These are phyloP conservation scores for Mustelus asterias DNA, from an alignment of 2,113 vertebrate species.

Conservation along the genomic window DNA sequence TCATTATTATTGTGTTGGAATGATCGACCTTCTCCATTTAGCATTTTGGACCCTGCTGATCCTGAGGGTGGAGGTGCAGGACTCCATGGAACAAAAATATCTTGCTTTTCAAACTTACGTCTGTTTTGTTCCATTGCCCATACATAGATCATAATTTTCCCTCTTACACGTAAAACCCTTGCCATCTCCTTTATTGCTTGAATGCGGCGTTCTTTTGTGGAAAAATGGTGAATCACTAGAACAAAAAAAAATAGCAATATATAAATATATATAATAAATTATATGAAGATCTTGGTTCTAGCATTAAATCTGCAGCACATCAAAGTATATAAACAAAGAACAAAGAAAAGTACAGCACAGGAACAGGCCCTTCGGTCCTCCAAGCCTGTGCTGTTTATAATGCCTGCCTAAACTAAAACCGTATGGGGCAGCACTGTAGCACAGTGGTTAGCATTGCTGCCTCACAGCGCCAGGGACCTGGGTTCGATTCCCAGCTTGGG, in stretches of 20 bases:
- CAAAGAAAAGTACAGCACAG: no score
- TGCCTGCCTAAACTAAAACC: no score
- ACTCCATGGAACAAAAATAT: slow-evolving; percentile 68
- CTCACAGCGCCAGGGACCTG: no score
- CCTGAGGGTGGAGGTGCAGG: slow-evolving; percentile 50
- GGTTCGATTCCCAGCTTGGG: no score
- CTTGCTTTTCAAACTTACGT: slow-evolving; percentile 70
- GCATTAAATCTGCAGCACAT: not conserved
- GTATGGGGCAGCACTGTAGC: no score
- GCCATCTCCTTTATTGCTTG: slow-evolving; percentile 69
- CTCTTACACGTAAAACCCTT: slow-evolving; percentile 61
- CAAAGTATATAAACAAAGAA: not conserved
- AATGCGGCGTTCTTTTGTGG: slow-evolving; percentile 56
- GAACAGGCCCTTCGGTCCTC: no score
- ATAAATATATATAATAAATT: not conserved
- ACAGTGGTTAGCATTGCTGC: no score
- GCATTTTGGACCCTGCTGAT: not conserved
- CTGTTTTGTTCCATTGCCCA: slow-evolving; percentile 76
- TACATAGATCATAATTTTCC: slow-evolving; percentile 75
- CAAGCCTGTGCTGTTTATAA: no score
- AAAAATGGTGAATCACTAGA: slow-evolving; percentile 66
- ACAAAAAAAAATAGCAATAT: slow-evolving; percentile 36
- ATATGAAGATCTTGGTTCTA: not conserved
- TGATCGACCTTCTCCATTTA: not conserved
- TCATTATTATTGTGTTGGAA: not conserved